phyloP scores from a whole-genome alignment of 2,113 vertebrate genomes.

The Morphnarchus princeps region DNA sequence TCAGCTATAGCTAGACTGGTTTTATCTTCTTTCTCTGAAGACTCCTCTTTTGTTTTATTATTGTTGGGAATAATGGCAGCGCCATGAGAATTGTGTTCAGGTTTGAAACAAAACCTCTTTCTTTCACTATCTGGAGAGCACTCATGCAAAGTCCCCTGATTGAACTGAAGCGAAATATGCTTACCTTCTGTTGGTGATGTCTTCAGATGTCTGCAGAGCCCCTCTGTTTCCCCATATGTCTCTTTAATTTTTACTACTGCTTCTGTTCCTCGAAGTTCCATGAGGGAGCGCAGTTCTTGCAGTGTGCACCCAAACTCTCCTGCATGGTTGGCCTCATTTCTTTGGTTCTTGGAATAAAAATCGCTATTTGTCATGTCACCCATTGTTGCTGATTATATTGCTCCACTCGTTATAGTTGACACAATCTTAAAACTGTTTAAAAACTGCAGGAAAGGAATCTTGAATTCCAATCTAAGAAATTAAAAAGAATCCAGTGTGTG shows the following conservation, averaged over 20 bases:
- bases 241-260: conserved; percentile 98
- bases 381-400: conserved; percentile 78
- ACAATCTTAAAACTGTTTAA: conserved; percentile 56
- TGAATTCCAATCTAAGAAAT: conserved; percentile 5
- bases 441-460: conserved; percentile 41
- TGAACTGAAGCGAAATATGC: neutral
- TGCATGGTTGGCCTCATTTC: conserved; percentile 89
- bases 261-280: conserved; percentile 96
- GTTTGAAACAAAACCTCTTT: neutral
- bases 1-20: neutral
- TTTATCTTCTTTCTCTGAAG: neutral
- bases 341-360: conserved; percentile 99
- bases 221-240: conserved; percentile 89
- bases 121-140: neutral
- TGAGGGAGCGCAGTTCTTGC: conserved; percentile 93
- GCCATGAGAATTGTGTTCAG: neutral
- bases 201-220: conserved; percentile 91
- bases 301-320: conserved; percentile 90
- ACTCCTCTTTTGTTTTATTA: neutral
- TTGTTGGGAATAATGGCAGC: neutral
- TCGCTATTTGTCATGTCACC: conserved; percentile 99
- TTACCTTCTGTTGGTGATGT: conserved; percentile 96
- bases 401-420: conserved; percentile 23
- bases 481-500: conserved; percentile 46
- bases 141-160: neutral